phyloP scores from a whole-genome alignment of 2,888 invertebrate genomes.

The Meandrusa payeni region DNA sequence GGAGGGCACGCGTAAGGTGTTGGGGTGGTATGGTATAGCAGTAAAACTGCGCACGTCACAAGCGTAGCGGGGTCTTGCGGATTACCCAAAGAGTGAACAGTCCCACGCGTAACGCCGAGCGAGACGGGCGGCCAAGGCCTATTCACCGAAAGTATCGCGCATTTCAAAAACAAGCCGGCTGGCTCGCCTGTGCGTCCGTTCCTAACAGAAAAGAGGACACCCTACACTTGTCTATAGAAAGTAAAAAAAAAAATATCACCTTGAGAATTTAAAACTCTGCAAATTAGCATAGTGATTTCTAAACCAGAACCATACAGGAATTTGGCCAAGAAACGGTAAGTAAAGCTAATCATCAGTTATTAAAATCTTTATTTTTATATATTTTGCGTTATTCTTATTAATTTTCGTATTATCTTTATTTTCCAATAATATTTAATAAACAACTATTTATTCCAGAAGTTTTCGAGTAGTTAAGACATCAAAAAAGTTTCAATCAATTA shows the following conservation, averaged over 20 bases:
- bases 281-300: too few species aligned
- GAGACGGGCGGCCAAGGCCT: conserved; percentile 7
- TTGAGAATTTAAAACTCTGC: too few species aligned
- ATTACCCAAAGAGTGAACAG: conserved; percentile 6
- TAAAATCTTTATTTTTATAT: not conserved
- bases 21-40: conserved; percentile 18
- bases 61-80: conserved; percentile 23
- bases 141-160: too few species aligned
- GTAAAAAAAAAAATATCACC: too few species aligned
- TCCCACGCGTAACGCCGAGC: conserved; percentile 11
- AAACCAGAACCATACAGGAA: too few species aligned
- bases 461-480: too few species aligned
- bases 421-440: not conserved
- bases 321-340: conserved; percentile 1
- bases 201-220: too few species aligned
- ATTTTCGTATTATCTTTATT: not conserved
- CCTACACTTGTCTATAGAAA: too few species aligned
- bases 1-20: conserved; percentile 8
- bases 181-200: too few species aligned
- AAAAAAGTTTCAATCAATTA: not conserved
- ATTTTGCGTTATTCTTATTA: not conserved
- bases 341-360: not conserved
- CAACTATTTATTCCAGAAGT: too few species aligned
- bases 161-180: too few species aligned
- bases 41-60: conserved; percentile 42